These are phyloP conservation scores for Ailuropoda melanoleuca DNA, from an alignment of 2,113 vertebrate species.

Conservation along the genomic window DNA sequence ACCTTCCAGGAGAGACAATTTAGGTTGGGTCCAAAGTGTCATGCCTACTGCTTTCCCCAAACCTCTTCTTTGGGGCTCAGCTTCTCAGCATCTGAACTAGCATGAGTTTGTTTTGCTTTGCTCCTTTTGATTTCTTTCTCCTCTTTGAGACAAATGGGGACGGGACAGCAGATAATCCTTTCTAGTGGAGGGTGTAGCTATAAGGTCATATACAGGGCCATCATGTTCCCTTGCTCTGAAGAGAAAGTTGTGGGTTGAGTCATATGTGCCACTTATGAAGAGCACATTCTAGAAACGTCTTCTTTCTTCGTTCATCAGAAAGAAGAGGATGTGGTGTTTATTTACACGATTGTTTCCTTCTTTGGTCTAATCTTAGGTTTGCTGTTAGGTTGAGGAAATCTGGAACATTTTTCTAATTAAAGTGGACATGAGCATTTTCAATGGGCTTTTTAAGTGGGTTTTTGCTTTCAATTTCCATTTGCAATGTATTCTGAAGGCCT, in stretches of 20 bases:
- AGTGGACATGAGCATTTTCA: not conserved
- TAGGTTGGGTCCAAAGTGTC: not conserved
- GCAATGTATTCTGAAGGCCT: not conserved
- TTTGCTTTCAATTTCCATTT: not conserved
- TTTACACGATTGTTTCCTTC: not conserved
- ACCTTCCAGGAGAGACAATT: not conserved
- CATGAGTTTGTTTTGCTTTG: not conserved
- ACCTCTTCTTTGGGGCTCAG: not conserved
- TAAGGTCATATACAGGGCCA: accelerated
- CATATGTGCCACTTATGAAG: no score
- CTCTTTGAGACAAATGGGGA: not conserved
- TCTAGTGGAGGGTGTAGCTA: not conserved
- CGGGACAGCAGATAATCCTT: not conserved
- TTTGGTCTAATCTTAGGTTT: not conserved
- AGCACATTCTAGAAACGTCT: not conserved
- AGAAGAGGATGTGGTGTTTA: not conserved
- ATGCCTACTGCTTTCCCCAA: not conserved
- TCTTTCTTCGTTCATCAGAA: not conserved
- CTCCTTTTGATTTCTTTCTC: not conserved
- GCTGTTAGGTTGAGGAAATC: not conserved
- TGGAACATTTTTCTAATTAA: not conserved
- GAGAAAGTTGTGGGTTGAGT: not conserved
- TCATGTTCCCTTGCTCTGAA: not conserved
- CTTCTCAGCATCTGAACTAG: not conserved
- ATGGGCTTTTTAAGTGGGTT: not conserved